Conservation (phyloP, 2,113 vertebrate genomes). For the Sebastes schlegelii region DNA sequence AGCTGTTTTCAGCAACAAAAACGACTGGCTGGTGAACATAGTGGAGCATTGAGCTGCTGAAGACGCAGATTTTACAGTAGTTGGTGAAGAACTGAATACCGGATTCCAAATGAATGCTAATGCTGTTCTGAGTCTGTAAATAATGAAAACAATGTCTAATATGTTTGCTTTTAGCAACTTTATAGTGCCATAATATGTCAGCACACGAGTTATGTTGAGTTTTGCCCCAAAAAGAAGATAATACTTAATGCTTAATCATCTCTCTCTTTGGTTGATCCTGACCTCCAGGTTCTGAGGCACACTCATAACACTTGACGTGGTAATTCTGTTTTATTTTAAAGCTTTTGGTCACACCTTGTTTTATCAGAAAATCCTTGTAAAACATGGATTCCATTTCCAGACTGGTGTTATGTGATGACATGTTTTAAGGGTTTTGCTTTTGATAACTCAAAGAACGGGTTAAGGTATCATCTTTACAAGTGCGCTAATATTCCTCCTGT, state of each 20-base stretch:
- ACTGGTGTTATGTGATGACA: conserved; percentile 10
- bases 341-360: conserved; percentile 24
- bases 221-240: not conserved
- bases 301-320: conserved; percentile 25
- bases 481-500: conserved; percentile 1
- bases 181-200: not conserved
- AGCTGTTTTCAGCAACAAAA: not conserved
- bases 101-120: too few relatives aligned
- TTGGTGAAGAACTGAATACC: too few relatives aligned
- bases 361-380: conserved; percentile 36
- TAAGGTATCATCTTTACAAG: not conserved
- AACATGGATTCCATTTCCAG: conserved; percentile 34
- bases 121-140: too few relatives aligned
- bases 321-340: conserved; percentile 13
- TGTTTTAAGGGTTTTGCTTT: conserved; percentile 11
- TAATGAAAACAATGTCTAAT: too few relatives aligned
- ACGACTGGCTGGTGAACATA: not conserved
- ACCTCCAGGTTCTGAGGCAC: not conserved
- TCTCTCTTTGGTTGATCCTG: not conserved
- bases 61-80: too few relatives aligned
- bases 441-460: conserved; percentile 1
- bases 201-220: not conserved
- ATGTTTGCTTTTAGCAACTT: too few relatives aligned
- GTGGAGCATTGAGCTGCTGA: too few relatives aligned
- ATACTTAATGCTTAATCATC: not conserved